These are phyloP conservation scores for Halichondria panicea DNA, from an alignment of 37 sponge, comb jelly and placozoan species.

Conservation along the genomic window DNA sequence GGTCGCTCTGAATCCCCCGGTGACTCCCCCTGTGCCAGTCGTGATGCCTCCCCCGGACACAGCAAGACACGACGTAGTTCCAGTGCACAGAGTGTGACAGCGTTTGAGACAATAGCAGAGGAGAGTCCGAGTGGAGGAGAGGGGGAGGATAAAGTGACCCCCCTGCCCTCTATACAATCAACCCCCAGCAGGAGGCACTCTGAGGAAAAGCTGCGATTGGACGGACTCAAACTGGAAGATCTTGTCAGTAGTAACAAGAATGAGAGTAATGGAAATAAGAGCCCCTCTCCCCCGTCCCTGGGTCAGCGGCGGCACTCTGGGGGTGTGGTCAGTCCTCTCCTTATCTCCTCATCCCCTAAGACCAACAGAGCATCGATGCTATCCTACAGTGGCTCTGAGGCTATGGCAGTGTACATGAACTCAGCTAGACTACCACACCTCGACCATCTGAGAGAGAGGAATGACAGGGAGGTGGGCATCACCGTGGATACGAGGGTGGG, in stretches of 20 bases:
- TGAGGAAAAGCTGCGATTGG: constrained; percentile 20
- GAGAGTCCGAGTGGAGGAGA: not conserved
- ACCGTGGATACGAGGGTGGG: constrained; percentile 20
- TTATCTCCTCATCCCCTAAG: constrained; percentile 3
- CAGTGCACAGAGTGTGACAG: not conserved
- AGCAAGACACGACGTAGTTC: too few relatives aligned
- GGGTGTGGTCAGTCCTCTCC: constrained; percentile 33
- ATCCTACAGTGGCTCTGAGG: not conserved
- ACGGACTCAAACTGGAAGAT: too few relatives aligned
- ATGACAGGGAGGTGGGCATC: constrained; percentile 13
- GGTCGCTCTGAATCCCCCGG: too few relatives aligned
- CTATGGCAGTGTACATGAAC: constrained; percentile 48
- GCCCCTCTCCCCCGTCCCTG: not conserved
- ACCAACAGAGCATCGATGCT: not conserved
- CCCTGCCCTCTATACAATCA: constrained; percentile 17
- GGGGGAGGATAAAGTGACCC: constrained; percentile 9
- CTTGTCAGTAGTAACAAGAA: too few relatives aligned
- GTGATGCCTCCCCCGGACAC: not conserved
- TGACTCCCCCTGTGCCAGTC: too few relatives aligned
- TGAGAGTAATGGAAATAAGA: not conserved
- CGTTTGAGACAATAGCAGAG: constrained; percentile 24
- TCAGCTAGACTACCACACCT: constrained; percentile 46
- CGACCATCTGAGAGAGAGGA: constrained; percentile 16
- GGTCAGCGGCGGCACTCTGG: not conserved
- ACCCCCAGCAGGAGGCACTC: not conserved